Conservation (phyloP, 2,797 vertebrate genomes). For the Pipistrellus nathusii region DNA sequence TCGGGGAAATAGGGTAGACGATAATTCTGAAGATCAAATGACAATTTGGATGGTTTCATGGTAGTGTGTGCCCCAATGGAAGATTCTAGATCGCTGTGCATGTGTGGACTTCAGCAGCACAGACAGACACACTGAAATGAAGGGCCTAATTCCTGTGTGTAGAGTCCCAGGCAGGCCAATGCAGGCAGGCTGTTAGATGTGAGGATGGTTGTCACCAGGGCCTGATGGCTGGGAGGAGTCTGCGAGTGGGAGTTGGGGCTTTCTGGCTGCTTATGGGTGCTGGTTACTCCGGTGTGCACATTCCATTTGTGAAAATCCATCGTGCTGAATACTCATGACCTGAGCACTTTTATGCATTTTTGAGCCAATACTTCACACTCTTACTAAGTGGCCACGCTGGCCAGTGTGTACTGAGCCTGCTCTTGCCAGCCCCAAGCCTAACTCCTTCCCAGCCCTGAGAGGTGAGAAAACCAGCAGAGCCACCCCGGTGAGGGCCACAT, state of each 20-base stretch:
- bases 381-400: not conserved
- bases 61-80: not conserved
- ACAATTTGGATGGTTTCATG: no score
- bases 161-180: not conserved
- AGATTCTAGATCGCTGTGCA: not conserved
- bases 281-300: not conserved
- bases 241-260: no score
- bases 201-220: not conserved
- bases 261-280: not conserved
- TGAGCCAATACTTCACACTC: fast-evolving
- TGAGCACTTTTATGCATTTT: not conserved
- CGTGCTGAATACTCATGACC: not conserved
- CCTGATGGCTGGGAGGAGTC: not conserved
- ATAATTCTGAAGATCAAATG: not conserved
- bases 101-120: not conserved
- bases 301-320: not conserved
- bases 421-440: fast-evolving
- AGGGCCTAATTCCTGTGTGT: not conserved
- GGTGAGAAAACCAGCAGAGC: not conserved
- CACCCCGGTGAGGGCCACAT: no score
- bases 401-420: no score
- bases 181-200: not conserved
- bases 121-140: not conserved
- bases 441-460: not conserved
- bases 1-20: not conserved